Evolutionary conservation across 2,797 vertebrate species (phyloP).

Genomic region (Ispidina lecontei): DNA sequence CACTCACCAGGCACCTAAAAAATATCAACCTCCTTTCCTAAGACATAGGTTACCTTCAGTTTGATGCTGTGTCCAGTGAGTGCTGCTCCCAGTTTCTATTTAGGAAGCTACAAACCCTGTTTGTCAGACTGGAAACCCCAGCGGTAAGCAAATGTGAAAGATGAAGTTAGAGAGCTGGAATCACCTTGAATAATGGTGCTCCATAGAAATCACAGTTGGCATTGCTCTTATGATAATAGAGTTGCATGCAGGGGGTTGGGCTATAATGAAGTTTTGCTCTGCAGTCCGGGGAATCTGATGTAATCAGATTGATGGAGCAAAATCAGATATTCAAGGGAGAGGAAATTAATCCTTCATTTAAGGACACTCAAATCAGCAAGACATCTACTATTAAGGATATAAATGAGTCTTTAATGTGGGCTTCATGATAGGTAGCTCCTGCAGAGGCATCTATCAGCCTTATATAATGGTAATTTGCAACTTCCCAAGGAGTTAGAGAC

Average conservation of each 20-base stretch:
- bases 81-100: neutral
- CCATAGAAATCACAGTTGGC: neutral
- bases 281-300: constrained; percentile 23
- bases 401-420: constrained; percentile 52
- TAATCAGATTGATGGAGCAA: constrained; percentile 57
- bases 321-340: neutral
- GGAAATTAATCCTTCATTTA: constrained; percentile 60
- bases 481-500: neutral
- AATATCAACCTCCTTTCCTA: neutral
- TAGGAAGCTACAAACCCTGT: neutral
- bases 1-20: neutral
- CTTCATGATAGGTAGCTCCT: constrained; percentile 45
- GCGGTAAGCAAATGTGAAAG: neutral
- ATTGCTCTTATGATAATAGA: neutral
- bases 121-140: neutral
- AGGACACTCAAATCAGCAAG: constrained; percentile 45
- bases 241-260: neutral
- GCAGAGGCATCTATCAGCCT: constrained; percentile 28
- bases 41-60: neutral
- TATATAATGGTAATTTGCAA: constrained; percentile 15
- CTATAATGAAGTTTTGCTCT: constrained; percentile 39
- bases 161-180: neutral
- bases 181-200: neutral
- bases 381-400: constrained; percentile 13
- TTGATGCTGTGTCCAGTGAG: neutral